phyloP scores from a whole-genome alignment of 2,113 vertebrate genomes.

The Ochotona princeps region DNA sequence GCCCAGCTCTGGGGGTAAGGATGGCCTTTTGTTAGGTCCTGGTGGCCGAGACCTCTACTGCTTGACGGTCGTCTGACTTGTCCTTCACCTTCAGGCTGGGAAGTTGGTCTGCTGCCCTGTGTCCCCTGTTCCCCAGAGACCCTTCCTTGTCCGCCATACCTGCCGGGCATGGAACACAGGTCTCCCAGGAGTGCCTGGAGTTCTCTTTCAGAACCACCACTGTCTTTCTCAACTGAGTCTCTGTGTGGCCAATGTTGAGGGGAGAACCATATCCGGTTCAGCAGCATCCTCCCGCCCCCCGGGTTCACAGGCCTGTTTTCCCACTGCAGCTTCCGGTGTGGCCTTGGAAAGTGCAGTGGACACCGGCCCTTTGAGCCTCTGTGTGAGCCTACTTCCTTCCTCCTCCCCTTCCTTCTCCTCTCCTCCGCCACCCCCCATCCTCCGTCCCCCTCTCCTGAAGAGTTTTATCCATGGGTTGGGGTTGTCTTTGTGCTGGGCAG shows the following conservation, averaged over 20 bases:
- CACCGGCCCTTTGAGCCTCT: neutral
- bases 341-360: neutral
- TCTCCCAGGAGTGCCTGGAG: neutral
- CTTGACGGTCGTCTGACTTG: no score
- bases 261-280: neutral
- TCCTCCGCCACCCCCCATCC: no score
- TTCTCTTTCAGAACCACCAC: neutral
- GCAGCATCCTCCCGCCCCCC: neutral
- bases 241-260: neutral
- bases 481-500: neutral
- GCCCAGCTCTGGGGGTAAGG: no score
- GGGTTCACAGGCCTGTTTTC: neutral
- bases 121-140: neutral
- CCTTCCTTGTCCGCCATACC: neutral
- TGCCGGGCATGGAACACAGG: neutral
- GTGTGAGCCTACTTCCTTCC: neutral
- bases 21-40: no score
- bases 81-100: fast-evolving
- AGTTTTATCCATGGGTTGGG: neutral
- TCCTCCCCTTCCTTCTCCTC: neutral
- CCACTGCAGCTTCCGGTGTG: neutral
- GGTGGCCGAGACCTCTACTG: neutral
- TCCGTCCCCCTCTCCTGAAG: no score
- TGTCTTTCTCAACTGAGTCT: neutral
- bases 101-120: neutral